phyloP scores from a whole-genome alignment of 2,113 vertebrate genomes.

The Empidonax alnorum region DNA sequence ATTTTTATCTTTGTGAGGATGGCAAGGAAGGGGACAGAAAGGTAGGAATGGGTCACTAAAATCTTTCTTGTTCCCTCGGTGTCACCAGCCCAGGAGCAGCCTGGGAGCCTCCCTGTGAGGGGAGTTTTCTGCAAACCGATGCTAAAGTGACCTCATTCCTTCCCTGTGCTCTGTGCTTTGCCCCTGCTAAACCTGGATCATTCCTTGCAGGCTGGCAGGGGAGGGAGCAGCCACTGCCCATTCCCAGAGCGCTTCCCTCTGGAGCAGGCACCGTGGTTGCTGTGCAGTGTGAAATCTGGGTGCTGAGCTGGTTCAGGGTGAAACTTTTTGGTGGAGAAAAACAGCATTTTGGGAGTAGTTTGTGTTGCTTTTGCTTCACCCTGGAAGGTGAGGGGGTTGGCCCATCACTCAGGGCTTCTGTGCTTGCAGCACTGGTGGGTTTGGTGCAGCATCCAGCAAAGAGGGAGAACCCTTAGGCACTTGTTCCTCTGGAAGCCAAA shows the following conservation, averaged over 20 bases:
- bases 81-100: background rate
- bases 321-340: rapidly evolving
- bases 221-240: background rate
- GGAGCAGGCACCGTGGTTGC: rapidly evolving
- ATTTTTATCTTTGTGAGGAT: background rate
- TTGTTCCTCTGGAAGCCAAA: background rate
- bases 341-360: background rate
- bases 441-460: background rate
- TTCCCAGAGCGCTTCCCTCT: rapidly evolving
- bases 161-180: rapidly evolving
- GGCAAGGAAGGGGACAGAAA: background rate
- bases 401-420: rapidly evolving
- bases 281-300: rapidly evolving
- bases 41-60: background rate
- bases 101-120: background rate
- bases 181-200: background rate
- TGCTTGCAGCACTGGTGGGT: background rate
- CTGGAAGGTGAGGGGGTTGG: background rate
- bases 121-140: background rate
- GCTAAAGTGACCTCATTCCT: background rate
- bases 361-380: background rate
- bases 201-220: background rate
- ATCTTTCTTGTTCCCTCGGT: background rate
- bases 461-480: rapidly evolving
- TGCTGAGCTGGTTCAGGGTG: background rate